These are phyloP conservation scores for Pluvianellus socialis DNA, from an alignment of 2,113 vertebrate genomes.

Conservation along the genomic window DNA sequence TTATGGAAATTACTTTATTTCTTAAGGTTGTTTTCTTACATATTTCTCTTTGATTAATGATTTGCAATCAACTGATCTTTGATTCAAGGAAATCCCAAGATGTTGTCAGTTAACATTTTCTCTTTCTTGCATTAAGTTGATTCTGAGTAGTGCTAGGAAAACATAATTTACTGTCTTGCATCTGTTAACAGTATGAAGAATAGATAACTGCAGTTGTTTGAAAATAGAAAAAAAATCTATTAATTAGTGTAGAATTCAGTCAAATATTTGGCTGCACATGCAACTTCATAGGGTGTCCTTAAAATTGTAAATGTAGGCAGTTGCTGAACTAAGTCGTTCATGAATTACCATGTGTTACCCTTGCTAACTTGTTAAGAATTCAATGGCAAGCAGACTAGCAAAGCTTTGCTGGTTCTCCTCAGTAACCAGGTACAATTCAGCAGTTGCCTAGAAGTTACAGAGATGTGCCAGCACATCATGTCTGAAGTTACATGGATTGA, in stretches of 20 bases:
- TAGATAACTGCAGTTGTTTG: not conserved
- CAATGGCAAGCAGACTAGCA: not conserved
- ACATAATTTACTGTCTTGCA: not conserved
- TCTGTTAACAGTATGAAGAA: not conserved
- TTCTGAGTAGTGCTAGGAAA: not conserved
- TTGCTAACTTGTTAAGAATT: not conserved
- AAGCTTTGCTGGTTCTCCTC: not conserved
- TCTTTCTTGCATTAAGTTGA: not conserved
- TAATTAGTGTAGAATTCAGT: not conserved
- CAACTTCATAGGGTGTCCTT: not conserved
- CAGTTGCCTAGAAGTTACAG: not conserved
- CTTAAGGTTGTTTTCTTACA: not conserved
- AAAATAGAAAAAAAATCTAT: not conserved
- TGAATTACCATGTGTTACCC: not conserved
- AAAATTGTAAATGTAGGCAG: not conserved
- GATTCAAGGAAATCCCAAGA: not conserved
- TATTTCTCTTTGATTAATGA: not conserved
- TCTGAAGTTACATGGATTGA: not conserved
- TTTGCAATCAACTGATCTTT: not conserved
- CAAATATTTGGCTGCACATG: not conserved
- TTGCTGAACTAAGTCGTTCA: not conserved
- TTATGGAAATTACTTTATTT: not conserved
- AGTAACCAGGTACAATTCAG: not conserved
- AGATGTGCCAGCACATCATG: not conserved
- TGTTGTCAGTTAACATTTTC: not conserved